Percentiles rank a stretch among this genome's conserved stretches.
Conservation (phyloP, 2,888 invertebrate genomes). For the Morpho deidamia region DNA sequence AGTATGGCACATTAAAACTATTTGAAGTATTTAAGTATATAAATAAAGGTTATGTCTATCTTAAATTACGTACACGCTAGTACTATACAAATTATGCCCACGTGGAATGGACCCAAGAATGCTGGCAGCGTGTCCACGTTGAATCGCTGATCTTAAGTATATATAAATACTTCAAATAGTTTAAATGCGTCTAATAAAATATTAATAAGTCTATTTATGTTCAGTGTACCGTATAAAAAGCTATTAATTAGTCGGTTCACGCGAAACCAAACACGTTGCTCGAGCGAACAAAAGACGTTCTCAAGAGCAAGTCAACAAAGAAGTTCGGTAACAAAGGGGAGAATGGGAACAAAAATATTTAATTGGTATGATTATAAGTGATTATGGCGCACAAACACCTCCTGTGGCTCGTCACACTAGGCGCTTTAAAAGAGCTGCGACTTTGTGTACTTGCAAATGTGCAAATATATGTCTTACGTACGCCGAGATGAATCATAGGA, state of each 20-base stretch:
- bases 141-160: no score
- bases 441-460: slow-evolving; percentile 33
- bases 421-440: slow-evolving; percentile 30
- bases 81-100: no score
- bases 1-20: no score
- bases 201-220: slow-evolving; percentile 11
- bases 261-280: slow-evolving; percentile 20
- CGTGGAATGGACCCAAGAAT: no score
- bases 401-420: slow-evolving; percentile 43
- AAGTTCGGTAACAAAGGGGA: slow-evolving; percentile 47
- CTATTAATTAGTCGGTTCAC: slow-evolving; percentile 27
- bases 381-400: slow-evolving; percentile 66
- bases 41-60: no score
- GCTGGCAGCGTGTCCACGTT: no score
- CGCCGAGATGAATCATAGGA: not conserved
- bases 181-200: slow-evolving; percentile 8
- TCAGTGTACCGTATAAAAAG: slow-evolving; percentile 12
- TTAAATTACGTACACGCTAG: no score
- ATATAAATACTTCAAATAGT: not conserved
- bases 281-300: slow-evolving; percentile 53
- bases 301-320: slow-evolving; percentile 55
- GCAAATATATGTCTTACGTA: not conserved
- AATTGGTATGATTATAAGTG: slow-evolving; percentile 70
- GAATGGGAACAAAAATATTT: slow-evolving; percentile 71
- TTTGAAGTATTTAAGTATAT: no score